Percentiles rank a stretch among this genome's conserved stretches.
These are phyloP conservation scores for Leptestheria dahalacensis DNA, from an alignment of 1,140 invertebrate species.

Conservation along the genomic window DNA sequence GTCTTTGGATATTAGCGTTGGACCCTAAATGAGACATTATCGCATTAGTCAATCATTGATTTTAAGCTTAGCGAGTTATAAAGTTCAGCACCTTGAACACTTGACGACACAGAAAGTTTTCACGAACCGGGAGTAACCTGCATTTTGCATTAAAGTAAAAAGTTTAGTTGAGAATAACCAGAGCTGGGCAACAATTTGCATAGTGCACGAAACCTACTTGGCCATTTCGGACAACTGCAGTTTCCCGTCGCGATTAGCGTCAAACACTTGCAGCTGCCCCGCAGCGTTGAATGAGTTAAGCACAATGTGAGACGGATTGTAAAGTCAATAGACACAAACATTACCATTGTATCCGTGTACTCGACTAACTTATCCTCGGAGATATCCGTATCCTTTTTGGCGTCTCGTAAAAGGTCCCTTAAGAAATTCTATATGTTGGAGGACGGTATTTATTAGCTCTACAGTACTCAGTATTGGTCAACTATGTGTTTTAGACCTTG, in stretches of 20 bases:
- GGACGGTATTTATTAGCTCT: no score
- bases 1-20: conserved; percentile 71
- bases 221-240: conserved; percentile 88
- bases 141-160: conserved; percentile 7
- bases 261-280: conserved; percentile 74
- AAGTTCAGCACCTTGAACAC: conserved; percentile 72
- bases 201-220: conserved; percentile 50
- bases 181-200: neutral
- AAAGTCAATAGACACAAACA: conserved; percentile 26
- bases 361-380: conserved; percentile 86
- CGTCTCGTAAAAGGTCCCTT: conserved; percentile 76
- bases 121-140: conserved; percentile 71
- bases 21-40: conserved; percentile 43
- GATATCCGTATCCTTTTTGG: conserved; percentile 72
- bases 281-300: conserved; percentile 2
- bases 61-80: no score
- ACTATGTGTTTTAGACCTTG: conserved; percentile 42
- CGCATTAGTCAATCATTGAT: neutral
- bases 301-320: no score
- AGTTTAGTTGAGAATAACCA: conserved; percentile 11
- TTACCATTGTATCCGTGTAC: conserved; percentile 84
- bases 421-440: no score
- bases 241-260: conserved; percentile 82
- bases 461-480: no score
- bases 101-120: conserved; percentile 80